These are phyloP conservation scores for Drosophila formosana DNA, from an alignment of 2,888 invertebrate genomes.

Conservation along the genomic window DNA sequence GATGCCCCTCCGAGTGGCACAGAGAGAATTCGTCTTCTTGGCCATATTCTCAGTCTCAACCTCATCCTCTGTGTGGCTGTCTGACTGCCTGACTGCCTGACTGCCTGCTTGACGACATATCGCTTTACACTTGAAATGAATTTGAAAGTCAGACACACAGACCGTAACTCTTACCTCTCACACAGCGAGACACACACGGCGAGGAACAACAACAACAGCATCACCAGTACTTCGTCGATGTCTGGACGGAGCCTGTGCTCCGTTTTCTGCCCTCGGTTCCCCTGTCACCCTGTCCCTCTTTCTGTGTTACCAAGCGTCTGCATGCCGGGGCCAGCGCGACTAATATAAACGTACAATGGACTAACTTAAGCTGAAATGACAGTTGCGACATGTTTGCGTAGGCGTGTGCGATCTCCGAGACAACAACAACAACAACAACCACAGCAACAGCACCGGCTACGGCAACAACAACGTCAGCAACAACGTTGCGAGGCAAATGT, in stretches of 20 bases:
- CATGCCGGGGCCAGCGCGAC: slow-evolving; percentile 64
- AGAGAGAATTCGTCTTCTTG: slow-evolving; percentile 11
- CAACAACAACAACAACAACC: slow-evolving; percentile 48
- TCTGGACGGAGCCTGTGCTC: slow-evolving; percentile 33
- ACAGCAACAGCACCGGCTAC: slow-evolving; percentile 19
- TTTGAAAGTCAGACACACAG: slow-evolving; percentile 77
- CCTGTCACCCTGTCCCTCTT: background rate
- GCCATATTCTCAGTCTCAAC: slow-evolving; percentile 5
- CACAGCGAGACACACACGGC: slow-evolving; percentile 50
- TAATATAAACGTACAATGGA: slow-evolving; percentile 85
- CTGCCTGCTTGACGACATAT: slow-evolving; percentile 63
- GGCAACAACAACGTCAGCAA: slow-evolving; percentile 46
- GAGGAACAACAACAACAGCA: slow-evolving; percentile 47
- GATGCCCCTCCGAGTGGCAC: background rate
- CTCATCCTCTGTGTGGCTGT: slow-evolving; percentile 6
- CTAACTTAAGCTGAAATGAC: slow-evolving; percentile 84
- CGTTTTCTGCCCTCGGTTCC: background rate
- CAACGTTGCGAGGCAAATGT: slow-evolving; percentile 63
- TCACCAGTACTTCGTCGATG: slow-evolving; percentile 41
- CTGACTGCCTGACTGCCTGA: background rate
- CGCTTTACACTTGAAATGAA: slow-evolving; percentile 80
- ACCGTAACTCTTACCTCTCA: slow-evolving; percentile 73
- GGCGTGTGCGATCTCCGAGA: slow-evolving; percentile 81
- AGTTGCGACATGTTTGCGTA: slow-evolving; percentile 84
- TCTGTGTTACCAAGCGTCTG: background rate